A percentile compares a stretch with the other conserved stretches of the same genome.
Evolutionary conservation across 2,113 vertebrate species (phyloP).

Genomic region (Microcebus murinus): DNA sequence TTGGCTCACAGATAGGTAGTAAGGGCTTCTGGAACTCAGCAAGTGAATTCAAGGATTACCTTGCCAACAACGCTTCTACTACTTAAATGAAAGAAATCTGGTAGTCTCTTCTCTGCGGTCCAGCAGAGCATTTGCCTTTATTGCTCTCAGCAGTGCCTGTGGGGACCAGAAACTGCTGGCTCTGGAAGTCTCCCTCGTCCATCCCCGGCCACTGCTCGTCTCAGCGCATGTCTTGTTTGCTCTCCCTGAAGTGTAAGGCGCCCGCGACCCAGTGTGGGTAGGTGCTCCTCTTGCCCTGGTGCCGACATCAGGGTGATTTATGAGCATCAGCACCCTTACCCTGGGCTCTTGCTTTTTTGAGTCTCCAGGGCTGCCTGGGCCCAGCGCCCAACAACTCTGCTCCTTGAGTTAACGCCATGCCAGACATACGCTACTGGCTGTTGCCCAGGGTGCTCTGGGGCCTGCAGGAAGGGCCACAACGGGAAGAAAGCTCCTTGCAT

Average conservation of each 20-base stretch:
- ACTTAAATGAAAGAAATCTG: not conserved
- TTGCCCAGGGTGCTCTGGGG: not conserved
- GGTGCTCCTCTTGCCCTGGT: not conserved
- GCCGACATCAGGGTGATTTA: conserved; percentile 43
- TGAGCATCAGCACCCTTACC: not conserved
- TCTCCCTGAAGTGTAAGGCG: not conserved
- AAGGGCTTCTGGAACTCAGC: conserved; percentile 27
- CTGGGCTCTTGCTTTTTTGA: not conserved
- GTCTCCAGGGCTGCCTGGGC: conserved; percentile 49
- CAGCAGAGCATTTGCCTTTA: not conserved
- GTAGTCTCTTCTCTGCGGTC: not conserved
- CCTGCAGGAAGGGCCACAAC: not conserved
- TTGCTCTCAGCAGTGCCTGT: not conserved
- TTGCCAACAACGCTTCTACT: not conserved
- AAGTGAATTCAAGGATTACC: not conserved
- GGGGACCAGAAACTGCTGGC: not conserved
- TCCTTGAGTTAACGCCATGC: conserved; percentile 74
- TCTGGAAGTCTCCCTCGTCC: not conserved
- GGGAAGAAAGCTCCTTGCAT: not conserved
- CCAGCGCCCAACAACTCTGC: not conserved
- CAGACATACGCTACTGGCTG: not conserved
- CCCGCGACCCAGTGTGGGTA: not conserved
- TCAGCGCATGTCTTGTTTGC: not conserved
- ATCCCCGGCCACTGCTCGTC: not conserved
- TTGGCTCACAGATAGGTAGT: not conserved